Evolutionary conservation across 2,113 vertebrate species (phyloP).

Genomic region (Sarotherodon lohbergeri): DNA sequence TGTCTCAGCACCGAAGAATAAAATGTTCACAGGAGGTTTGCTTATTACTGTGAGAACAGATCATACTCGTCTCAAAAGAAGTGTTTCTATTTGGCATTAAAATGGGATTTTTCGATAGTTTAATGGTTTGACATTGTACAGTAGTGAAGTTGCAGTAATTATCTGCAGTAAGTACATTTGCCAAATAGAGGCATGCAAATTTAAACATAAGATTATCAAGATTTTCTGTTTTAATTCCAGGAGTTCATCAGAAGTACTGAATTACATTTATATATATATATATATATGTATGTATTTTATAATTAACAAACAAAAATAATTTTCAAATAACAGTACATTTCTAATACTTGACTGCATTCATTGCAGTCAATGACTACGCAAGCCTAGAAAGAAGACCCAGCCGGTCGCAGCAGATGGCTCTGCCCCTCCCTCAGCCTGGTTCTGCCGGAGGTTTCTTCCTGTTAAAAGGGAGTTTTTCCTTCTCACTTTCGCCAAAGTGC

Average conservation of each 20-base stretch:
- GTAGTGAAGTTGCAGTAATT: neutral
- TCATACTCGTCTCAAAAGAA: neutral
- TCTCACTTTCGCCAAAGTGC: neutral
- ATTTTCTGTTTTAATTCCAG: neutral
- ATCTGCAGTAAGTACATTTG: neutral
- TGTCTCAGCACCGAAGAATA: neutral
- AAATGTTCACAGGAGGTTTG: neutral
- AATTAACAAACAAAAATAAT: neutral
- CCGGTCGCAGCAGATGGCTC: neutral
- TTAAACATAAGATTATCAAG: neutral
- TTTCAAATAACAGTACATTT: neutral
- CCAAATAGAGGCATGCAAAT: neutral
- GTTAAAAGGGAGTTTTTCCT: rapidly evolving
- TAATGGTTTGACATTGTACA: neutral
- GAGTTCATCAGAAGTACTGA: neutral
- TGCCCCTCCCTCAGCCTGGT: neutral
- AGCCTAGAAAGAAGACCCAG: neutral
- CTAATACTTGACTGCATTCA: neutral
- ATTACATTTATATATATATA: no score
- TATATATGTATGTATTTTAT: rapidly evolving
- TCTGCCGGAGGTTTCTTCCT: rapidly evolving
- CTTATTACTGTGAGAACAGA: neutral
- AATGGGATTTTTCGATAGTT: neutral
- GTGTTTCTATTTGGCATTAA: neutral
- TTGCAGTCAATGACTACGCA: neutral